These are phyloP conservation scores for Boleophthalmus pectinirostris DNA, from an alignment of 2,113 vertebrate genomes.

Conservation along the genomic window DNA sequence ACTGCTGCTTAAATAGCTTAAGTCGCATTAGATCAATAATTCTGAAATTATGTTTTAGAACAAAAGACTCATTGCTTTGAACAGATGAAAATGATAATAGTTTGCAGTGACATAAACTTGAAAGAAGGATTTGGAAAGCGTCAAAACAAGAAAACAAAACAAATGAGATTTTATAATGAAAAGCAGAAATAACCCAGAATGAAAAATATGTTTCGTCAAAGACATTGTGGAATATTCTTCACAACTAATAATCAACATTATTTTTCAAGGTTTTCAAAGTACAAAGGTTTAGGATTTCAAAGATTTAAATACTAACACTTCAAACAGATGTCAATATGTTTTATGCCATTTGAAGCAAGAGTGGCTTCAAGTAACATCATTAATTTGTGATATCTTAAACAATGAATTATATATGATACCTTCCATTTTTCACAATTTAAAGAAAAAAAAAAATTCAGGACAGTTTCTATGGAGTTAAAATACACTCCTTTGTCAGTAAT, in stretches of 20 bases:
- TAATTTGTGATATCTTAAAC: constrained; percentile 14
- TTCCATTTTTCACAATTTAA: constrained; percentile 22
- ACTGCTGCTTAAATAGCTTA: constrained; percentile 28
- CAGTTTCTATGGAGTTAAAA: neutral
- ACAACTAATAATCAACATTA: neutral
- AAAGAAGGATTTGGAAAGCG: neutral
- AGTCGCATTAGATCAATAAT: constrained; percentile 2
- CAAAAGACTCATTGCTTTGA: neutral
- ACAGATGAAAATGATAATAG: neutral
- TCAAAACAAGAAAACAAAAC: constrained; percentile 6
- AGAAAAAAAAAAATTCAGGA: neutral
- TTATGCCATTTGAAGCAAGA: constrained; percentile 27
- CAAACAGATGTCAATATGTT: constrained; percentile 12
- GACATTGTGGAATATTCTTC: neutral
- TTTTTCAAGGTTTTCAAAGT: neutral
- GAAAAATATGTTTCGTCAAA: neutral
- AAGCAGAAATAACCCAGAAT: neutral
- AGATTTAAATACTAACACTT: neutral
- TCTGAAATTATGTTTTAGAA: neutral
- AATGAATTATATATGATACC: constrained; percentile 19
- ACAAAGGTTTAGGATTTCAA: neutral
- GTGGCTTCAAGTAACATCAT: constrained; percentile 19
- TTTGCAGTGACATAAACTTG: neutral
- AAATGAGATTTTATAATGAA: neutral
- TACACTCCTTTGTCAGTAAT: neutral